Percentiles rank a stretch among this genome's conserved stretches.
Conservation (phyloP, 53 echinoderm and acorn worm species). For the Astropecten irregularis region DNA sequence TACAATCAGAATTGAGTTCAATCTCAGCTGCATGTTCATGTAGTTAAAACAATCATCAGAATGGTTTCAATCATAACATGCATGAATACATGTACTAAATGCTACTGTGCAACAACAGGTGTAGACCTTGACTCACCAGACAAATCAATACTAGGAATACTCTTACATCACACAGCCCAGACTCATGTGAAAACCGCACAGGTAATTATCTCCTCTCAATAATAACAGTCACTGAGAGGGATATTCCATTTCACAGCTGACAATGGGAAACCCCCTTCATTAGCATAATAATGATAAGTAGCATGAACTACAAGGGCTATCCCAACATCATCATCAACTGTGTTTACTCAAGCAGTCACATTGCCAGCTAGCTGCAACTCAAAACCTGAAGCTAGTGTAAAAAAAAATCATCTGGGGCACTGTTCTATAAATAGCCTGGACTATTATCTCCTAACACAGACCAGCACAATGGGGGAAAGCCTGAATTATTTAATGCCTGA, state of each 20-base stretch:
- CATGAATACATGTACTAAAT: too few species aligned
- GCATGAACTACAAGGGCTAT: conserved; percentile 50
- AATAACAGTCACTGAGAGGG: conserved; percentile 13
- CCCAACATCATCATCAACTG: conserved; percentile 54
- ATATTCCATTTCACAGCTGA: conserved; percentile 51
- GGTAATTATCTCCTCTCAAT: conserved; percentile 25
- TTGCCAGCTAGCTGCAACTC: conserved; percentile 46
- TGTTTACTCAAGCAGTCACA: conserved; percentile 70
- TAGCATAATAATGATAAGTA: conserved; percentile 68
- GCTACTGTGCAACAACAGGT: too few species aligned
- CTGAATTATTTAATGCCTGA: conserved; percentile 64
- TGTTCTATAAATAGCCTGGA: conserved; percentile 60
- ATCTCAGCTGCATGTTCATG: too few species aligned
- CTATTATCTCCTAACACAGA: conserved; percentile 60
- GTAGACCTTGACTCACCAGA: conserved; percentile 14
- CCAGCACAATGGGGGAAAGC: conserved; percentile 62
- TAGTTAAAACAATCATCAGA: too few species aligned
- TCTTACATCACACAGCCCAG: background rate
- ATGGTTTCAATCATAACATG: too few species aligned
- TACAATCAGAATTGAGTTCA: too few species aligned
- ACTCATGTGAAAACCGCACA: conserved; percentile 8
- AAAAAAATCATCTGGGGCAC: conserved; percentile 62
- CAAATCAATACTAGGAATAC: conserved; percentile 12
- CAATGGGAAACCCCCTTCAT: conserved; percentile 67
- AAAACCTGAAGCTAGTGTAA: conserved; percentile 36